These are phyloP conservation scores for Styela clava DNA, from an alignment of 23 tunicate species.

Conservation along the genomic window DNA sequence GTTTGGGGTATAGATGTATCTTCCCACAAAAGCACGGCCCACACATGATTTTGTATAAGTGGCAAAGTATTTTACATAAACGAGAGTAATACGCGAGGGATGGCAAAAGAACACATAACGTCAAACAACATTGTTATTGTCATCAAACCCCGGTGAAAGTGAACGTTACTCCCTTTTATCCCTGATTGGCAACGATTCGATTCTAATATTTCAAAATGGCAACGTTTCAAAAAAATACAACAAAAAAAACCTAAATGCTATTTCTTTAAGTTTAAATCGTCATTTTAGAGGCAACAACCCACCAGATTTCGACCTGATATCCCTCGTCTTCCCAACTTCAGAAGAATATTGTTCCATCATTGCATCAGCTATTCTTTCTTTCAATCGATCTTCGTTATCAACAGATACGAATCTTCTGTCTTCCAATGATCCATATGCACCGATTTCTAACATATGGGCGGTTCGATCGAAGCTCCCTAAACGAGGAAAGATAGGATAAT, in stretches of 20 bases:
- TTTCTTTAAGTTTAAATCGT: too few species aligned
- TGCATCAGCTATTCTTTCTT: conserved; percentile 59
- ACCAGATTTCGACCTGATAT: conserved; percentile 1
- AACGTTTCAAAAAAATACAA: too few species aligned
- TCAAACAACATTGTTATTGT: too few species aligned
- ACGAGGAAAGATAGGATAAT: neutral
- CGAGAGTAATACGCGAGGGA: too few species aligned
- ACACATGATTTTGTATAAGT: too few species aligned
- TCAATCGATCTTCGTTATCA: conserved; percentile 15
- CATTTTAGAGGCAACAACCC: neutral
- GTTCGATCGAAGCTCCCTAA: conserved; percentile 70
- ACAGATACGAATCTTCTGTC: conserved; percentile 29
- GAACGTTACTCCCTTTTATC: too few species aligned
- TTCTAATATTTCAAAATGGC: too few species aligned
- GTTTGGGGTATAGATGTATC: neutral
- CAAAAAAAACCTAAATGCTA: too few species aligned
- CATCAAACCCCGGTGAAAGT: too few species aligned
- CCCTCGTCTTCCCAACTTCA: neutral
- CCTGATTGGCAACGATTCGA: too few species aligned
- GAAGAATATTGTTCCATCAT: conserved; percentile 23
- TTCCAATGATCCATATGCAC: conserved; percentile 49
- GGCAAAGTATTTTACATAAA: too few species aligned
- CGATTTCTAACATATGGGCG: conserved; percentile 49
- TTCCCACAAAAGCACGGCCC: neutral
- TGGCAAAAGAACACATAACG: too few species aligned